Percentiles rank a stretch among this genome's conserved stretches.
phyloP scores from a whole-genome alignment of 2,797 vertebrate species.

The Denticeps clupeoides region DNA sequence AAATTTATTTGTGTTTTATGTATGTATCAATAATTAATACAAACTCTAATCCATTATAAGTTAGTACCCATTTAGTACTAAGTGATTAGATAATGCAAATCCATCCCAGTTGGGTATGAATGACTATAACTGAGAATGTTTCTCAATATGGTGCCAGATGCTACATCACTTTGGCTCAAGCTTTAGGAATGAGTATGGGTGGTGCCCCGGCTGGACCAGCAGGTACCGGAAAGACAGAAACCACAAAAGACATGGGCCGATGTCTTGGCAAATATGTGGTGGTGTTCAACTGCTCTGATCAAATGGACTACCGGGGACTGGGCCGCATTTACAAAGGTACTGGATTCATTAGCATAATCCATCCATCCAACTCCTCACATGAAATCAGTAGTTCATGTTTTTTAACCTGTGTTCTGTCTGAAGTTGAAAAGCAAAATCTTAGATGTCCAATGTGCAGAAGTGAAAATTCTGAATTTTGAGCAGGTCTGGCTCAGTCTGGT shows the following conservation, averaged over 20 bases:
- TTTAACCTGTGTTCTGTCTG: too few species aligned
- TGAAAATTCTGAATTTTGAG: constrained; percentile 5
- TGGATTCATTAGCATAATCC: too few species aligned
- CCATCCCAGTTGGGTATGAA: too few species aligned
- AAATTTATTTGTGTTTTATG: too few species aligned
- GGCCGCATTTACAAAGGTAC: constrained; percentile 80
- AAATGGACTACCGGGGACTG: constrained; percentile 83
- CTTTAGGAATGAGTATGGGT: constrained; percentile 79
- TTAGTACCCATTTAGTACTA: too few species aligned
- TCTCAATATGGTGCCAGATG: too few species aligned
- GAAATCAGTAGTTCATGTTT: too few species aligned
- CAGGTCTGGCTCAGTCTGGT: constrained; percentile 69
- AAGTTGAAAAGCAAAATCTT: too few species aligned
- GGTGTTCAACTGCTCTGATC: constrained; percentile 84
- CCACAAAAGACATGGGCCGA: constrained; percentile 78
- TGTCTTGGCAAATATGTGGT: constrained; percentile 77
- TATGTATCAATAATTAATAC: too few species aligned
- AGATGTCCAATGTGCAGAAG: neutral
- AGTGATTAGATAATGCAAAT: too few species aligned
- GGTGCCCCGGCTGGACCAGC: constrained; percentile 72
- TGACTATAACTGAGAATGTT: too few species aligned
- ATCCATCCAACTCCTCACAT: neutral
- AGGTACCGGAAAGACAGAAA: constrained; percentile 63
- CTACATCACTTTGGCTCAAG: constrained; percentile 77
- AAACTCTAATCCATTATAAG: too few species aligned